phyloP scores from a whole-genome alignment of 2,888 invertebrate species.

The Synanthedon vespiformis region DNA sequence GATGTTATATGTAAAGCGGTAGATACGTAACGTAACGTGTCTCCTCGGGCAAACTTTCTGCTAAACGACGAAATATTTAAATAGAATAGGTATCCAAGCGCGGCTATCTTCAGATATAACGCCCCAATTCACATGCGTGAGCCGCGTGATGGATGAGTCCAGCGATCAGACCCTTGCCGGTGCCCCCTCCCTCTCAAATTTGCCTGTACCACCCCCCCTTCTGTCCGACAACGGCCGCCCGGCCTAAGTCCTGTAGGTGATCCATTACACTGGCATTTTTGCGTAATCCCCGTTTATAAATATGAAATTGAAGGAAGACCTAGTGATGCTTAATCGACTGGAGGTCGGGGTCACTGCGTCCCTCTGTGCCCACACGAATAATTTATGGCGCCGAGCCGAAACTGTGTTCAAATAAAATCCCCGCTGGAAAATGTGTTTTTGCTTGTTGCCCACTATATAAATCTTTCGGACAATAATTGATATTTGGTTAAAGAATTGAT shows the following conservation, averaged over 20 bases:
- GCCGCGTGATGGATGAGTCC: conserved; percentile 67
- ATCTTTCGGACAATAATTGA: conserved; percentile 5
- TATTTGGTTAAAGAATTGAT: background rate
- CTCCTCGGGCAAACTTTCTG: conserved; percentile 9
- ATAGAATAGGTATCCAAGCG: conserved; percentile 47
- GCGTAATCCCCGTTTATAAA: conserved; percentile 71
- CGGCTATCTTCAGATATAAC: conserved; percentile 68
- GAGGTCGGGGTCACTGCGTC: conserved; percentile 59
- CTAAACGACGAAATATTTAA: conserved; percentile 68
- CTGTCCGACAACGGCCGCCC: conserved; percentile 34
- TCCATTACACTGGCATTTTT: conserved; percentile 69
- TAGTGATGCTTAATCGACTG: conserved; percentile 68
- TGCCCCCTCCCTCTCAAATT: conserved; percentile 57
- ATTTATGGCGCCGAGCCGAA: conserved; percentile 36
- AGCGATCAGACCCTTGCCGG: conserved; percentile 64
- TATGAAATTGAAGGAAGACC: conserved; percentile 70
- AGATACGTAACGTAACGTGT: too few species aligned
- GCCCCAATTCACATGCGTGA: conserved; percentile 70
- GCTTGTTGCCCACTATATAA: conserved; percentile 4
- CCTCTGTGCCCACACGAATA: conserved; percentile 28
- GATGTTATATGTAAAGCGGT: too few species aligned
- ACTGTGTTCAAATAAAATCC: conserved; percentile 24
- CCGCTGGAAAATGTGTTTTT: conserved; percentile 19
- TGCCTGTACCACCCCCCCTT: conserved; percentile 37
- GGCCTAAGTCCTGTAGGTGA: conserved; percentile 65